Base-by-base conservation (phyloP, 2,113 vertebrate genomes). In the Todiramphus chloris region DNA sequence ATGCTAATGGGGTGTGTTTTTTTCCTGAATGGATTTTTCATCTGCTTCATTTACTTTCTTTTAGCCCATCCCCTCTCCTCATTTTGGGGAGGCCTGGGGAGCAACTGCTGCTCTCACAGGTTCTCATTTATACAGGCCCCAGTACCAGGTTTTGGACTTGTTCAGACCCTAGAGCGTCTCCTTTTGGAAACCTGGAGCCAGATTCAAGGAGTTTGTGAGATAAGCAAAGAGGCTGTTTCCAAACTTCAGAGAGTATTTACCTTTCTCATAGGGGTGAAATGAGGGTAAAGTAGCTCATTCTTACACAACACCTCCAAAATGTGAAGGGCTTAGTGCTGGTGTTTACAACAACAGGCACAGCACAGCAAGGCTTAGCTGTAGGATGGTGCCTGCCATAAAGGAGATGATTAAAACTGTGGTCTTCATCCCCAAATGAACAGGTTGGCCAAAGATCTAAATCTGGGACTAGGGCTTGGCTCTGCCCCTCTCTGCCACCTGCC, bases 141-240 rank as follows among this genome's bases (percentile, higher is more conserved):
- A 6, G 46, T 50, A 87, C 1, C 2, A 88, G 21, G 21, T 41
- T 89, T 87, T 90, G 55, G 64, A 84, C 33, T 66, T 60, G 28
- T 50, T 93, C 83, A 94, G 73, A 56, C 37, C 20, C 53, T 25
- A 11, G 46, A 76, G 90, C 68, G 58, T 51, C 56, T 87, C 44
- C 41, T 77, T 51, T 70, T 59, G n/a, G 79, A 89, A 97, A 85
- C 39, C 28, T 92, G 83, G 51, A 92, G 83, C 48, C 75, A 69
- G 63, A 76, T 69, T 90, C 35, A 66, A 93, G 77, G 30, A 93
- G 84, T 70, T n/a, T 63, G 56, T 27, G 55, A 96, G 89, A 95
- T 89, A 94, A 96, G 83, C n/a, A 60, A 88, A 94, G 89, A 94
- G 44, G n/a, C 41, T 84, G 28, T 83, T 94, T 86, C 85, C 55